Base-by-base conservation (phyloP, 2,888 invertebrate genomes). In the Phyllotreta striolata region DNA sequence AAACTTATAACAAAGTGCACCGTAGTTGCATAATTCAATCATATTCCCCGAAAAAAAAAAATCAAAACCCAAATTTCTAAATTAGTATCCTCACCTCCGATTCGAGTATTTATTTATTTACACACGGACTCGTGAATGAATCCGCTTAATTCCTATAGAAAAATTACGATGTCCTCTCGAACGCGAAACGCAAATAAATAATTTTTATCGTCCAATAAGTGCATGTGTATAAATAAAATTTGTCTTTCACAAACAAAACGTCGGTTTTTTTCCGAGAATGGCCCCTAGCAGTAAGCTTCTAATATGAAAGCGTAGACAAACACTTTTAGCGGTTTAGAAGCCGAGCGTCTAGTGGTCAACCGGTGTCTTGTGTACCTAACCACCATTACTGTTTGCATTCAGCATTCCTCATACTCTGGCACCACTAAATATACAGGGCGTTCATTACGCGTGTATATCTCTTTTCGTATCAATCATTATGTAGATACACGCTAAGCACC, bases 301-400 rank as follows among this genome's bases (percentile, higher is more conserved):
- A 77, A 74, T 75, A 75, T 74, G 77, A 77, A 78, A 76, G 77
- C 76, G 74, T 78, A 76, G 75, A 75, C 76, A 79, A 79, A 79
- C 78, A 79, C 78, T 78, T 78, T 78, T 79, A 79, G 78, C 77
- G 78, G 78, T 76, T 78, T 78, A 76, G 76, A 73, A 77, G 77
- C 76, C 73, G 72, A 68, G 24, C 24, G 71, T 74, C 74, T 74
- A 77, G 77, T 74, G 75, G 73, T 76, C 76, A 76, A 73, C 72
- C 75, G 71, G 70, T 74, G 74, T 60, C 43, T 72, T 73, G 72
- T 77, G 76, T 77, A 75, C 75, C 69, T 54, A 69, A 65, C 76
- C 74, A 76, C 77, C 73, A 74, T 73, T 70, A 66, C 67, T 77
- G 74, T 77, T 77, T 76, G 73, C 71, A 69, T 71, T 74, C 66